Conservation (phyloP, 2,797 vertebrate genomes). For the Choloepus didactylus region DNA sequence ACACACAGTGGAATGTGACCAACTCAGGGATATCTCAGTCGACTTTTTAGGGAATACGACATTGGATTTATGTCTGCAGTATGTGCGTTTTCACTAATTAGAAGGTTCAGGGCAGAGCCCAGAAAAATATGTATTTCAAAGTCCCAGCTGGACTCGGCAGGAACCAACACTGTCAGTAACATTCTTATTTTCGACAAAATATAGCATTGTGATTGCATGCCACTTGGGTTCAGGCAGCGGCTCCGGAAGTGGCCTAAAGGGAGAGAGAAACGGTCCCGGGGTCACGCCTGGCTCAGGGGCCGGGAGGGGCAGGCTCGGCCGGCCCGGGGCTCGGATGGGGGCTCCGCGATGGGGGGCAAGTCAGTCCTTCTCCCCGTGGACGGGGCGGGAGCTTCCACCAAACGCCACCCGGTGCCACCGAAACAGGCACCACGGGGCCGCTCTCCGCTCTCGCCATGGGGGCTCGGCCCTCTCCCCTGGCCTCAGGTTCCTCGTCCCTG, state of each 20-base stretch:
- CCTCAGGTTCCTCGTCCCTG: neutral
- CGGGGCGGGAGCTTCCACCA: neutral
- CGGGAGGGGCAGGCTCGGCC: neutral
- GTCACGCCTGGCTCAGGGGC: neutral
- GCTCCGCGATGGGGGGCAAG: neutral
- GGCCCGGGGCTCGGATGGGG: no score
- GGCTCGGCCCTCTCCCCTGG: neutral
- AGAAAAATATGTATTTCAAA: slow-evolving; percentile 86
- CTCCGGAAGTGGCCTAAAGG: slow-evolving; percentile 69
- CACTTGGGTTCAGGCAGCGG: slow-evolving; percentile 71
- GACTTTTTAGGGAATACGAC: neutral
- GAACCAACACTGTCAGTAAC: slow-evolving; percentile 82
- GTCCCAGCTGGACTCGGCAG: slow-evolving; percentile 85
- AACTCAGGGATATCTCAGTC: slow-evolving; percentile 40
- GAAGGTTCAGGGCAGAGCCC: slow-evolving; percentile 81
- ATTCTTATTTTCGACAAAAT: slow-evolving; percentile 87
- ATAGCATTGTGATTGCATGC: slow-evolving; percentile 86
- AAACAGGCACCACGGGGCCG: neutral
- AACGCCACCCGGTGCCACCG: neutral
- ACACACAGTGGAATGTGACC: slow-evolving; percentile 1
- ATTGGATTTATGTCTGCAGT: slow-evolving; percentile 61
- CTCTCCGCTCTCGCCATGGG: neutral
- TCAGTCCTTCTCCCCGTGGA: no score
- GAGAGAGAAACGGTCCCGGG: neutral
- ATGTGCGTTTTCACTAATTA: slow-evolving; percentile 80